Evolutionary conservation across 2,888 invertebrate genomes (phyloP), one percentile per base, ranked within the genome.

Genomic region (Operophtera brumata): DNA sequence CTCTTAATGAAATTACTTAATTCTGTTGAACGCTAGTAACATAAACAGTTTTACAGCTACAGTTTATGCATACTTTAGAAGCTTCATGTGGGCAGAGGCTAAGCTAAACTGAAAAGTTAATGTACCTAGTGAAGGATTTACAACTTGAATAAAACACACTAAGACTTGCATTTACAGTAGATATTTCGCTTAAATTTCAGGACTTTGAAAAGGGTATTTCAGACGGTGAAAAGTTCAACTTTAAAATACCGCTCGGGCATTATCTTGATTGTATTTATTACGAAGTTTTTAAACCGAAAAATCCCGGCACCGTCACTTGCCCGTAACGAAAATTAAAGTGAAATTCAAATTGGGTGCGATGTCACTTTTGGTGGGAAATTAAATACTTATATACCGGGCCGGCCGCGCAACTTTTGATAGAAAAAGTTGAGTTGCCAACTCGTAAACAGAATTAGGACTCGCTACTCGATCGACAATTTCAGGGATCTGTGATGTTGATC

Each of bases 401-500:
- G 71, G 54, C 28, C 59, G 59, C 47, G 70, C 54, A 86, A 86
- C 80, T 85, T 84, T 85, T 80, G 84, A 86, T 86, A 84, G 86
- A 86, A 88, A 87, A 88, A 87, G 86, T 87, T 88, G 66, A 66
- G 68, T 71, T 57, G 59, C 39, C 52, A 64, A 64, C 71, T 79
- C 84, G 81, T 86, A 84, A 87, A 86, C 82, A 85, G 80, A 83
- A 86, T 86, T 84, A 86, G 75, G 77, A 46, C 64, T 63, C 61
- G 73, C 69, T 75, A 72, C 75, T 73, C 79, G 73, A 86, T 84
- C 61, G 53, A 51, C 47, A 54, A 58, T 51, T 54, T 59, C 48
- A 46, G 50, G 43, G 53, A 26, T 44, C 46, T 44, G 36, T 47
- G 37, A 10, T 25, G n/a, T 36, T 14, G n/a, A 30, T 13, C 10